Percentiles rank a stretch among this genome's conserved stretches.
These are phyloP conservation scores for Ptychochromis oligacanthus DNA, from an alignment of 2,113 vertebrate genomes.

Conservation along the genomic window DNA sequence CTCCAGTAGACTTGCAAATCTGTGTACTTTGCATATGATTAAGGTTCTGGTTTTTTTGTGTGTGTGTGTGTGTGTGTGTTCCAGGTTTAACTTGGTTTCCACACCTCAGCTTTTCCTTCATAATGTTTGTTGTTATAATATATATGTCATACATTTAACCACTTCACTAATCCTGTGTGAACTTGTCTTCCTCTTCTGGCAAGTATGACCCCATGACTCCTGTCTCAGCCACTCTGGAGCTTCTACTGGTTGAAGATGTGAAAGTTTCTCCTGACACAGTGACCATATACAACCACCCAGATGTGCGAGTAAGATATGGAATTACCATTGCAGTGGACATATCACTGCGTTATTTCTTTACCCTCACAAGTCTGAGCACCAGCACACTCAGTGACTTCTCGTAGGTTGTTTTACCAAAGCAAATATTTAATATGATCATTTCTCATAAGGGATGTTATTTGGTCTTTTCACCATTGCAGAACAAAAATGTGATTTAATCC, in stretches of 20 bases:
- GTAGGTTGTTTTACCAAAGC: background rate
- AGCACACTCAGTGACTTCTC: background rate
- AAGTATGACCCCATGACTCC: conserved; percentile 83
- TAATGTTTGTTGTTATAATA: background rate
- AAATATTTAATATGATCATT: background rate
- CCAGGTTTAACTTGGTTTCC: background rate
- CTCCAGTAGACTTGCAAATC: background rate
- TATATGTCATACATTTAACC: background rate
- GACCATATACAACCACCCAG: conserved; percentile 92
- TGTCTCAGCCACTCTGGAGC: conserved; percentile 87
- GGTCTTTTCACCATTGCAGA: background rate
- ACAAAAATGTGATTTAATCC: background rate
- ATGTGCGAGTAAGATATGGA: conserved; percentile 80
- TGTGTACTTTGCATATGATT: background rate
- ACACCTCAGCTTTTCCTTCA: too few relatives aligned
- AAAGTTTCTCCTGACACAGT: conserved; percentile 83
- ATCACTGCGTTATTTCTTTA: background rate
- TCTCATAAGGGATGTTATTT: background rate
- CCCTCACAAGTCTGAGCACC: background rate
- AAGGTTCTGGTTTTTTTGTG: background rate
- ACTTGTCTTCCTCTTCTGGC: conserved; percentile 13
- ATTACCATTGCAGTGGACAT: background rate
- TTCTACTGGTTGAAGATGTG: conserved; percentile 94
- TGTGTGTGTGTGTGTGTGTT: too few relatives aligned
- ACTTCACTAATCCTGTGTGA: background rate